phyloP scores from a whole-genome alignment of 2,113 vertebrate genomes.

The Sterna hirundo region DNA sequence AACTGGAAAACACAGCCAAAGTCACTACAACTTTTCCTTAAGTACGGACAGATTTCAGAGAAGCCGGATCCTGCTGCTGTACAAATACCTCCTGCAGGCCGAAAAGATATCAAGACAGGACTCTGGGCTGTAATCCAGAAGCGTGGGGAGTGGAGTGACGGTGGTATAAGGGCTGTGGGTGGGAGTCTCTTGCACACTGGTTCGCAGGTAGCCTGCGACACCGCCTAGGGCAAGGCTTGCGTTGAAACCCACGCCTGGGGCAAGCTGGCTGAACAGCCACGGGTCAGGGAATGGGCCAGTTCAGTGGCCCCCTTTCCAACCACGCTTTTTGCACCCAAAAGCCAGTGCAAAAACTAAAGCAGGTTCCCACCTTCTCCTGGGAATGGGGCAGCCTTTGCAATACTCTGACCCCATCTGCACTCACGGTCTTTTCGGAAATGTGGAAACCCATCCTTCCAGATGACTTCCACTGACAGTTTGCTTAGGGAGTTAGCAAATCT shows the following conservation, averaged over 20 bases:
- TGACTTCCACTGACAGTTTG: background rate
- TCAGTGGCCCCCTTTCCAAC: background rate
- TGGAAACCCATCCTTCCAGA: background rate
- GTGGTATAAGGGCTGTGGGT: background rate
- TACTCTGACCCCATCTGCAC: background rate
- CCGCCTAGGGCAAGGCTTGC: background rate
- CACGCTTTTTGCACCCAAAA: background rate
- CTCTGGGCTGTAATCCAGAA: background rate
- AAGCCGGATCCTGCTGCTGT: background rate
- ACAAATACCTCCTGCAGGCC: background rate
- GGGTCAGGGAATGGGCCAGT: background rate
- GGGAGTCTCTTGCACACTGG: background rate
- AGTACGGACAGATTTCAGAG: background rate
- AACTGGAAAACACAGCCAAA: background rate
- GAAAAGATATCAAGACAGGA: background rate
- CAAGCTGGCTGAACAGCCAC: background rate
- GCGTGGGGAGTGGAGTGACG: background rate
- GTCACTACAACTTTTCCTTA: background rate
- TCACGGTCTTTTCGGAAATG: background rate
- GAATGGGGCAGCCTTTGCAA: background rate
- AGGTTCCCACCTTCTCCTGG: background rate
- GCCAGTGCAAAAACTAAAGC: background rate
- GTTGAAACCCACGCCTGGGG: fast-evolving
- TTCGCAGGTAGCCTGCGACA: background rate
- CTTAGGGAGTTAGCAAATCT: background rate